Base-by-base conservation (phyloP, 2,113 vertebrate species). In the Trogon melanurus region DNA sequence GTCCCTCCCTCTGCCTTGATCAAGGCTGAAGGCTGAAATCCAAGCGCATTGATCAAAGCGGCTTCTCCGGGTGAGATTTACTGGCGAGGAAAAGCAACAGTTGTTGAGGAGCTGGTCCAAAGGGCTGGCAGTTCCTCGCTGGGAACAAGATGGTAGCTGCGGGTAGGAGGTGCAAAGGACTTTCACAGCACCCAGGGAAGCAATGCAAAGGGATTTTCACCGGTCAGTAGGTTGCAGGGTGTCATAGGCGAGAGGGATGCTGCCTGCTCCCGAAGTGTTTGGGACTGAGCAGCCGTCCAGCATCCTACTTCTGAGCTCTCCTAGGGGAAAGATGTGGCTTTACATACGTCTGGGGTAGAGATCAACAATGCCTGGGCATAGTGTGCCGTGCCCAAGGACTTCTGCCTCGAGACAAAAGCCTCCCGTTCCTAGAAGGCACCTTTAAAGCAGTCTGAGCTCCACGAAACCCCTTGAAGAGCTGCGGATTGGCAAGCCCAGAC, bases 11-110 rank as follows among this genome's bases (percentile, higher is more conserved):
- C 89, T 36, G 93, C 92, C 96, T 96, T 93, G 83, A 96, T 97
- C 96, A 95, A 94, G 89, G 83, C 91, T 96, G 87, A 92, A 90
- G 94, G 83, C 94, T 97, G 95, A 69, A 95, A 95, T 96, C 94
- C 91, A 96, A 96, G 79, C 0, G 47, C 73, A 6, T 85, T 94
- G 94, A 97, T 97, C 95, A 96, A 95, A 97, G 88, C 44, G 0
- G 71, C 60, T 83, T 92, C 96, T 90, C 21, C 2, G 20, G 83
- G 89, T 69, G 18, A 96, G 87, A 91, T 91, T 83, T 58, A 6
- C 79, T 84, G 84, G 87, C 5, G 5, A 91, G 87, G 64, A 94
- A 79, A 78, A 89, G 88, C 88, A 88, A 25, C 93, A 85, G 89
- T 66, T 93, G 85, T 44, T 30, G 75, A 64, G 71, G 64, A 94